Evolutionary conservation across 2,888 invertebrate species (phyloP).

Genomic region (Eristalis pertinax): DNA sequence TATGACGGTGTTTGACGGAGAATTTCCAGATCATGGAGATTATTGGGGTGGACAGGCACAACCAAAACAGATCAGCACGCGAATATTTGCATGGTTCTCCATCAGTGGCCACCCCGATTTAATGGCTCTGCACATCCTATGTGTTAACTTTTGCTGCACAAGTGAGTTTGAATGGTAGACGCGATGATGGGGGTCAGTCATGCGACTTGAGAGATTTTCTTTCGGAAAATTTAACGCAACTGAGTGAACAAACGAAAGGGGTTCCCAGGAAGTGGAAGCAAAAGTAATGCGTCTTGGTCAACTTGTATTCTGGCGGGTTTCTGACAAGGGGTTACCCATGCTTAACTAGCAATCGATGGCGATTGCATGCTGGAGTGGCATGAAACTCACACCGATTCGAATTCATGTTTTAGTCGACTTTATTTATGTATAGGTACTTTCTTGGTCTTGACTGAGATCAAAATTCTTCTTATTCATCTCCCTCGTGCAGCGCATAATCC

Average conservation of each 20-base stretch:
- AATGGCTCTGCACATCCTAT: conserved; percentile 39
- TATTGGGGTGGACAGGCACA: conserved; percentile 52
- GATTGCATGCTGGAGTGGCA: no score
- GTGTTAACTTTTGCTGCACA: conserved; percentile 40
- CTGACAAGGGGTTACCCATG: no score
- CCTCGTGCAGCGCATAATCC: no score
- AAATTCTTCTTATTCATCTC: no score
- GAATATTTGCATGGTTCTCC: conserved; percentile 10
- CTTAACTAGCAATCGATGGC: no score
- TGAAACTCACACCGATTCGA: no score
- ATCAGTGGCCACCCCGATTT: neutral
- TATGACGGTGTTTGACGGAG: neutral
- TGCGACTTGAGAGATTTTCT: conserved; percentile 34
- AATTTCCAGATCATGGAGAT: conserved; percentile 54
- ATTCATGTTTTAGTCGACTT: no score
- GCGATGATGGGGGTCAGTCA: conserved; percentile 35
- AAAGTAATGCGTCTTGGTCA: neutral
- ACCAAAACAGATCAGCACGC: conserved; percentile 48
- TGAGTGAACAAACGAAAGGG: neutral
- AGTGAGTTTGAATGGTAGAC: conserved; percentile 36
- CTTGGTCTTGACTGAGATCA: no score
- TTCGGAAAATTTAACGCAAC: conserved; percentile 9
- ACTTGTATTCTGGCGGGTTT: neutral
- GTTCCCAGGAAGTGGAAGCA: neutral
- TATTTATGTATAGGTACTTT: no score